A percentile compares a stretch with the other conserved stretches of the same genome.
These are phyloP conservation scores for Todiramphus saurophagus DNA, from an alignment of 2,113 vertebrate genomes.

Conservation along the genomic window DNA sequence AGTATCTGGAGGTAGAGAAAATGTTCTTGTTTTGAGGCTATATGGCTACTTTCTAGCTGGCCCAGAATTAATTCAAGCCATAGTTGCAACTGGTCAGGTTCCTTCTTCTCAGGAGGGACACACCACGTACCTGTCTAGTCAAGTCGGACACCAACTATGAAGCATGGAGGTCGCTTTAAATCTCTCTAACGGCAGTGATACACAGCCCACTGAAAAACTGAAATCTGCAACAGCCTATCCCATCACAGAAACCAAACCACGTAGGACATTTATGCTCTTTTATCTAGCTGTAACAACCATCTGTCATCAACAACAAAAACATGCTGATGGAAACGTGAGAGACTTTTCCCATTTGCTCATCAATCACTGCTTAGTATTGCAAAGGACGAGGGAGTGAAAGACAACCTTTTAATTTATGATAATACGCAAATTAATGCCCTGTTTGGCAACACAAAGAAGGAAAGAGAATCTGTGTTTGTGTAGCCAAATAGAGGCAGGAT, in stretches of 20 bases:
- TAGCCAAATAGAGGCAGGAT: neutral
- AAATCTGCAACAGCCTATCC: neutral
- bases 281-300: slow-evolving; percentile 7
- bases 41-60: neutral
- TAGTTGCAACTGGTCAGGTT: neutral
- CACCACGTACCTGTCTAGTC: neutral
- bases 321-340: neutral
- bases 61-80: neutral
- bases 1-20: neutral
- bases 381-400: neutral
- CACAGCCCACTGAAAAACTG: neutral
- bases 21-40: neutral
- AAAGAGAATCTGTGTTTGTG: neutral
- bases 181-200: neutral
- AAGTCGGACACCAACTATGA: neutral
- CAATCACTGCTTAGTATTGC: neutral
- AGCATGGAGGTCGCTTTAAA: neutral
- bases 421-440: neutral
- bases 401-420: slow-evolving; percentile 3
- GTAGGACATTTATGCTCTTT: neutral
- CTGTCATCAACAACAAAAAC: slow-evolving; percentile 29
- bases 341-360: neutral
- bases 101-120: neutral
- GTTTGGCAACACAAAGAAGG: slow-evolving; percentile 16
- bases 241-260: neutral